phyloP scores from a whole-genome alignment of 2,113 vertebrate species.

The Ceuthmochares aereus region DNA sequence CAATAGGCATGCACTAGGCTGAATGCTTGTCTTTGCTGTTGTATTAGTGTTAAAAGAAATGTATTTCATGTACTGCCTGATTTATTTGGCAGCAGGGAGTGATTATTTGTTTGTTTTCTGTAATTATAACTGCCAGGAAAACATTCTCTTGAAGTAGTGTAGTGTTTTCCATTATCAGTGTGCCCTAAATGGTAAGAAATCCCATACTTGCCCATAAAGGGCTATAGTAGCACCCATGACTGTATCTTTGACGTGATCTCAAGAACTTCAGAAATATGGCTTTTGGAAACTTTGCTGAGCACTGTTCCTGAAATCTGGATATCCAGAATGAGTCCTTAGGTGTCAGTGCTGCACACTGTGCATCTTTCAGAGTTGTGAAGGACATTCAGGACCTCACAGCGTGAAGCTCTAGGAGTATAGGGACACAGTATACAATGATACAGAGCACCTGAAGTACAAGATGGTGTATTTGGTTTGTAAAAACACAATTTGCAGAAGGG shows the following conservation, averaged over 20 bases:
- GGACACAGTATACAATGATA: background rate
- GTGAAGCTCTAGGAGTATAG: background rate
- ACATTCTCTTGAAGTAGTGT: background rate
- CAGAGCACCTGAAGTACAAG: background rate
- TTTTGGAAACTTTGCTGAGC: background rate
- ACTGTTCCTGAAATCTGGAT: background rate
- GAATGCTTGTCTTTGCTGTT: background rate
- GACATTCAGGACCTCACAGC: background rate
- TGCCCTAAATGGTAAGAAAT: background rate
- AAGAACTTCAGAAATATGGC: background rate
- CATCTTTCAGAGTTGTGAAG: background rate
- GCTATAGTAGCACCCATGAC: background rate
- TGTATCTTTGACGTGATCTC: background rate
- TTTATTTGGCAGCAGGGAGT: background rate
- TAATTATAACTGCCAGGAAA: background rate
- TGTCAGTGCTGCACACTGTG: background rate
- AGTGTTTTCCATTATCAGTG: background rate
- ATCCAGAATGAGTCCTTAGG: background rate
- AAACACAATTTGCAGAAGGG: background rate
- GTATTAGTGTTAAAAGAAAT: background rate
- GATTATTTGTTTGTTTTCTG: background rate
- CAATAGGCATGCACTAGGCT: background rate
- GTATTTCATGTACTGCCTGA: background rate
- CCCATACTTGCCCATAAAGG: background rate
- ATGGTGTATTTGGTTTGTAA: background rate